Base-by-base conservation (phyloP, 2,797 vertebrate species). In the Ficedula albicollis region DNA sequence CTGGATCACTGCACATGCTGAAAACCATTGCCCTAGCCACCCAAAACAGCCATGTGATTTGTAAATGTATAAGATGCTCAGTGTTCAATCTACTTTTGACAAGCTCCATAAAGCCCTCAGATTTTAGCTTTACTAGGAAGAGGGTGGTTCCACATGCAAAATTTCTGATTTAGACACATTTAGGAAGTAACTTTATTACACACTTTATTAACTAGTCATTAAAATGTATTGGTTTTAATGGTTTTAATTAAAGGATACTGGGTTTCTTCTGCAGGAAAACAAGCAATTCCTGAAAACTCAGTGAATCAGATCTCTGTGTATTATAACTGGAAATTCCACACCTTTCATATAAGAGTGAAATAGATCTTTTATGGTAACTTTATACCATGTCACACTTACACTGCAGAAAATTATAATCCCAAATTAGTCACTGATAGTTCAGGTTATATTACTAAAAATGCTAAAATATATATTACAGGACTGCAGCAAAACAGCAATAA, bases 201-300 rank as follows among this genome's bases (percentile, higher is more conserved):
- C 63, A 67, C 11, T 87, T 89, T 79, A 81, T 88, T 86, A 94
- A 90, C 32, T 67, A 74, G 60, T 38, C 38, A 56, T 93, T 91
- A 74, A 76, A 85, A 80, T 44, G 39, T 63, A 60, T 51, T 66
- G 10, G 32, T 10, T 93, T 93, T 79, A 92, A 78, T 29, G 32
- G 8, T 51, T 93, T 84, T 62, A 87, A 87, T 89, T 89, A 87
- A 87, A 95, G 87, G 10, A 13, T 79, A 60, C 23, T 63, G 21
- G 38, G 74, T 72, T 75, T 32, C 48, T 90, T 25, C 48, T 70
- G 55, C 73, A 89, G 87, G 34, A 82, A 84, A 89, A 73, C 20
- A 66, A 21, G 9, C 3, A 19, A 38, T 44, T 67, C 36, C 68
- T 83, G 72, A 70, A 92, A 94, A 84, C 21, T 26, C 44, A 87